Conservation (phyloP, 2,113 vertebrate genomes). For the Agelaius phoeniceus region DNA sequence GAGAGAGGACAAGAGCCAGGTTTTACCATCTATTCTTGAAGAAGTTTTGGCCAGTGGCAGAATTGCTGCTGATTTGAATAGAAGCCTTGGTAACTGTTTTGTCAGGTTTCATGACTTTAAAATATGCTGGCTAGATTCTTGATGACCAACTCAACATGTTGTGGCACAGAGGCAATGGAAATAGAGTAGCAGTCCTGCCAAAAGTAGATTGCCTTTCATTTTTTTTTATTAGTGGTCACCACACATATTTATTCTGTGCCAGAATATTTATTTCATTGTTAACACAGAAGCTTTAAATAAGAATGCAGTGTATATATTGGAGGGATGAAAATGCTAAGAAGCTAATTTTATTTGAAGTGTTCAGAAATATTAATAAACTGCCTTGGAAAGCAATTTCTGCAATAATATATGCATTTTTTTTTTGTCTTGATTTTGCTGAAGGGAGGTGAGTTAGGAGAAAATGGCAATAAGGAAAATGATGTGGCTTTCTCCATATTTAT, state of each 20-base stretch:
- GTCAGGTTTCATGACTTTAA: background rate
- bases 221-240: background rate
- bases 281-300: slow-evolving; percentile 6
- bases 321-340: background rate
- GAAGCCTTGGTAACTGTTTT: background rate
- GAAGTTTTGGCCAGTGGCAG: background rate
- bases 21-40: background rate
- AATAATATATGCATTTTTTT: background rate
- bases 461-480: background rate
- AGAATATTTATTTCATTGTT: background rate
- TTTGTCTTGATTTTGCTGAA: background rate
- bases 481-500: background rate
- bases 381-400: background rate
- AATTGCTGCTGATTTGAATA: background rate
- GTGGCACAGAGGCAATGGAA: background rate
- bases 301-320: background rate
- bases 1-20: background rate
- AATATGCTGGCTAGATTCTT: background rate
- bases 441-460: background rate
- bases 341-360: background rate
- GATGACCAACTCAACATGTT: background rate
- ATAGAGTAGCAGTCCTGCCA: background rate
- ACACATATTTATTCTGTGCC: background rate
- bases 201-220: background rate
- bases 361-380: background rate